A percentile compares a stretch with the other conserved stretches of the same genome.
Conservation (phyloP, 2,888 invertebrate species). For the Rhabditoides inermis region DNA sequence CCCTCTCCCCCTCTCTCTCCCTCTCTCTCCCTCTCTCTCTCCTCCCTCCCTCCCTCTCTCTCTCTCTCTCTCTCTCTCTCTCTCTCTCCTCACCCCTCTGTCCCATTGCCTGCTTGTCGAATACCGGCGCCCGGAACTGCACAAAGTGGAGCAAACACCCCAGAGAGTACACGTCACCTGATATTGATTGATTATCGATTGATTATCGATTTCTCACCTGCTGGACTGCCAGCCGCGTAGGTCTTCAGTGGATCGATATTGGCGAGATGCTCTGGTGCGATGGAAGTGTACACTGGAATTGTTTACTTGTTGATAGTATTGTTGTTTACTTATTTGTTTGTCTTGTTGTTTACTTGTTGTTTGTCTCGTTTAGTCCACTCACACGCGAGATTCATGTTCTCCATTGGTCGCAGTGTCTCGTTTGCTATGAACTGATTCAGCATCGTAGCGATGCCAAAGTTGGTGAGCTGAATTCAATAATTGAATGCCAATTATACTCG, state of each 20-base stretch:
- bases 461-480: slow-evolving; percentile 21
- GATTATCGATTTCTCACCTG: too few species aligned
- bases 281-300: slow-evolving; percentile 29
- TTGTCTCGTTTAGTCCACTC: not conserved
- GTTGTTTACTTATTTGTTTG: not conserved
- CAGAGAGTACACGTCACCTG: too few species aligned
- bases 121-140: too few species aligned
- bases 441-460: slow-evolving; percentile 38
- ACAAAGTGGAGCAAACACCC: too few species aligned
- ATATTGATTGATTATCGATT: too few species aligned
- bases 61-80: not conserved
- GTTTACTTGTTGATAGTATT: not conserved
- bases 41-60: not conserved
- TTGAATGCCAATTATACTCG: not conserved
- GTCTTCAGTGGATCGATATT: too few species aligned
- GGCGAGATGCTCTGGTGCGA: slow-evolving; percentile 45
- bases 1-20: not conserved
- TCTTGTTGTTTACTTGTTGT: not conserved
- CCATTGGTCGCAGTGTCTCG: too few species aligned
- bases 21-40: not conserved
- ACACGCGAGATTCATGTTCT: not conserved
- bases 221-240: too few species aligned
- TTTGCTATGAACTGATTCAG: slow-evolving; percentile 28
- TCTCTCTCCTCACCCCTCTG: too few species aligned
- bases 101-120: too few species aligned